Evolutionary conservation across 2,888 invertebrate genomes (phyloP).

Genomic region (Leuctra nigra): DNA sequence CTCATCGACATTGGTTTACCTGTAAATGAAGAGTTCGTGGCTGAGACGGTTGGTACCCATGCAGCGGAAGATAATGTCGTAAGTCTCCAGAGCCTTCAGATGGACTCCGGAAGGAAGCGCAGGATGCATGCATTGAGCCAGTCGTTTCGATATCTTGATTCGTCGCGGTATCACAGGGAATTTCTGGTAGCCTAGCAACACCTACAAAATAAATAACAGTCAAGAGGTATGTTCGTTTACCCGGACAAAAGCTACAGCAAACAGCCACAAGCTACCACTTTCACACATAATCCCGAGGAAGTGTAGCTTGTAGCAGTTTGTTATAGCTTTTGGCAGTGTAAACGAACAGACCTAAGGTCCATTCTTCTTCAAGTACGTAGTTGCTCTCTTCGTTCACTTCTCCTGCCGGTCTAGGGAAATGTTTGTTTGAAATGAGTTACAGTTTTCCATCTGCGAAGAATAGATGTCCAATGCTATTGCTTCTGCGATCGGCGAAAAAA

Average conservation of each 20-base stretch:
- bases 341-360: neutral
- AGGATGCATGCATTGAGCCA: slow-evolving; percentile 92
- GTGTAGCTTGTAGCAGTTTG: no score
- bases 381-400: neutral
- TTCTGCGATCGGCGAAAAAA: no score
- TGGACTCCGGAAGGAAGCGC: slow-evolving; percentile 87
- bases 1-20: no score
- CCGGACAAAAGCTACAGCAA: slow-evolving; percentile 13
- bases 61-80: slow-evolving; percentile 83
- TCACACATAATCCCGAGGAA: no score
- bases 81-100: slow-evolving; percentile 84
- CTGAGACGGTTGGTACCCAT: slow-evolving; percentile 75
- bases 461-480: no score
- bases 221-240: no score
- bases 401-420: no score
- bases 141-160: slow-evolving; percentile 80
- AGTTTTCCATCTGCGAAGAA: no score
- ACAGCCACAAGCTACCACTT: no score
- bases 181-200: slow-evolving; percentile 69
- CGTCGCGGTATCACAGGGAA: slow-evolving; percentile 80
- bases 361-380: neutral
- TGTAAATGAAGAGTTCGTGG: slow-evolving; percentile 77
- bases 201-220: slow-evolving; percentile 53
- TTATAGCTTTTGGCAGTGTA: no score
- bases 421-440: no score